phyloP scores from a whole-genome alignment of 1,140 invertebrate species.

The Drosophila parabipectinata region DNA sequence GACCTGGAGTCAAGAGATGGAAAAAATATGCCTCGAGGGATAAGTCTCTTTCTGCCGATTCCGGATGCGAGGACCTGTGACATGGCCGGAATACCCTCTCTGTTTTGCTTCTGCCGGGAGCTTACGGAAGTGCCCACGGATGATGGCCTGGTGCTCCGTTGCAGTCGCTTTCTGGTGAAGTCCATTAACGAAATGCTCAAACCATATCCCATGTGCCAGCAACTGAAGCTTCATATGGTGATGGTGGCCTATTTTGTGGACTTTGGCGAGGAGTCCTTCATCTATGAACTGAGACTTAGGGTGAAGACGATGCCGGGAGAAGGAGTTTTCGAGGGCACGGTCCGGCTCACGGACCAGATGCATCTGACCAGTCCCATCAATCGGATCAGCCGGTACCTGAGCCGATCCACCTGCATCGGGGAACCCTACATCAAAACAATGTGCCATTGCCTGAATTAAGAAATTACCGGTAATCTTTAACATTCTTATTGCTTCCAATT shows the following conservation, averaged over 20 bases:
- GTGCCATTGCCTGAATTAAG: slow-evolving; percentile 62
- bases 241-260: slow-evolving; percentile 85
- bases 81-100: slow-evolving; percentile 84
- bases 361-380: slow-evolving; percentile 25
- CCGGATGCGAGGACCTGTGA: slow-evolving; percentile 89
- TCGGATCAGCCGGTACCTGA: slow-evolving; percentile 13
- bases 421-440: slow-evolving; percentile 10
- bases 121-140: slow-evolving; percentile 22
- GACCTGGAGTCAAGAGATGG: background rate
- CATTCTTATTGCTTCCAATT: too few species aligned
- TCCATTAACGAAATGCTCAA: slow-evolving; percentile 21
- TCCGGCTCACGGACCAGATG: slow-evolving; percentile 9
- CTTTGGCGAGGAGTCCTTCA: slow-evolving; percentile 3
- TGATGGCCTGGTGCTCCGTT: slow-evolving; percentile 21
- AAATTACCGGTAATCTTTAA: background rate
- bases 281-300: slow-evolving; percentile 21
- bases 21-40: slow-evolving; percentile 84
- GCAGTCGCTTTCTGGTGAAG: slow-evolving; percentile 32
- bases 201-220: background rate
- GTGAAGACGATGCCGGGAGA: slow-evolving; percentile 22
- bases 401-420: slow-evolving; percentile 24
- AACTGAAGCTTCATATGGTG: slow-evolving; percentile 8
- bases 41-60: slow-evolving; percentile 90
- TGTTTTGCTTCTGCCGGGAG: slow-evolving; percentile 32
- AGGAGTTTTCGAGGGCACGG: slow-evolving; percentile 33